phyloP scores from a whole-genome alignment of 2,797 vertebrate genomes.

The Catamblyrhynchus diadema region DNA sequence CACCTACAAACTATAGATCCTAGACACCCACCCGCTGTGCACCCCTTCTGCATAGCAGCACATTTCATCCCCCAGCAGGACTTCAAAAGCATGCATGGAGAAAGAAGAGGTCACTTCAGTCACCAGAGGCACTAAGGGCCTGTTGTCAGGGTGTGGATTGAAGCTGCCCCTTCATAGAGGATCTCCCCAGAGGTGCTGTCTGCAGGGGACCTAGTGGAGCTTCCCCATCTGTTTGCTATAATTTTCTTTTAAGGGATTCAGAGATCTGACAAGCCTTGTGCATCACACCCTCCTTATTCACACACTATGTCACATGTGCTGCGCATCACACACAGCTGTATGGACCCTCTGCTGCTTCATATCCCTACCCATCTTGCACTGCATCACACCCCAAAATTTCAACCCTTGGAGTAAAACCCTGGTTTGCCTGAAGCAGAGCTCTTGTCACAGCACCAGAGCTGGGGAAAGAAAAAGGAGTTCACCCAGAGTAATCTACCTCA shows the following conservation, averaged over 20 bases:
- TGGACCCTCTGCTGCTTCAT: background rate
- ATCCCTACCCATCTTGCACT: accelerated
- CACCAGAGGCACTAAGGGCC: no score
- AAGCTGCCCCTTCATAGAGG: background rate
- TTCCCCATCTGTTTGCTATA: background rate
- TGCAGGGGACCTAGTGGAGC: background rate
- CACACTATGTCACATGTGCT: accelerated
- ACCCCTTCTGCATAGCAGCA: background rate
- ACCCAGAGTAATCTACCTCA: background rate
- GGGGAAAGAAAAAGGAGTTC: background rate
- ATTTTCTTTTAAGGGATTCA: background rate
- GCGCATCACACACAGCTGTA: background rate
- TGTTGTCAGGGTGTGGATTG: background rate
- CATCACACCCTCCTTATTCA: background rate
- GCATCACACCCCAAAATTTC: background rate
- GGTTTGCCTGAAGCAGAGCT: background rate
- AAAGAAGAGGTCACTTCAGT: background rate
- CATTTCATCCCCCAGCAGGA: background rate
- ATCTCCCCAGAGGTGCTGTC: background rate
- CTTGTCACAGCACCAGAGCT: background rate
- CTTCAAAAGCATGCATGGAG: background rate
- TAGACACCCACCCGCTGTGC: background rate
- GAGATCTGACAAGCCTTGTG: background rate
- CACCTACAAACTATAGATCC: background rate
- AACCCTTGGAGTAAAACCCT: background rate